A percentile compares a stretch with the other conserved stretches of the same genome.
Conservation (phyloP, 53 echinoderm and acorn worm species). For the Glandiceps talaboti region DNA sequence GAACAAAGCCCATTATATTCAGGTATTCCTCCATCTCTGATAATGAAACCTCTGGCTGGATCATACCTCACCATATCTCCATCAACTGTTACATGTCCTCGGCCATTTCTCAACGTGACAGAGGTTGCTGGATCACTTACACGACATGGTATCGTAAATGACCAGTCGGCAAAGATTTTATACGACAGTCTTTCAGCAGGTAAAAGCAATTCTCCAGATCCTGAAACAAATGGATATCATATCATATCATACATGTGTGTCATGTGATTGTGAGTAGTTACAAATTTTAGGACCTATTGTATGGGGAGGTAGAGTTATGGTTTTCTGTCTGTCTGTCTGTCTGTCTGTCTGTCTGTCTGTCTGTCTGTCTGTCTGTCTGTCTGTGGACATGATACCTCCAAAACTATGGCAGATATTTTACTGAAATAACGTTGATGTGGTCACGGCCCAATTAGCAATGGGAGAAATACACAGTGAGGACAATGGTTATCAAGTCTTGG, state of each 20-base stretch:
- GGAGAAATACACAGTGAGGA: too few species aligned
- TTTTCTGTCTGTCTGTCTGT: too few species aligned
- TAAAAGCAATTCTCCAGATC: slow-evolving; percentile 15
- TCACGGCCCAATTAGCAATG: too few species aligned
- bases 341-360: background rate
- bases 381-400: background rate
- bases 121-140: slow-evolving; percentile 41
- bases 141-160: slow-evolving; percentile 45
- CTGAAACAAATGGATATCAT: too few species aligned
- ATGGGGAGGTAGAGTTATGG: background rate
- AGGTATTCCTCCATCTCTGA: slow-evolving; percentile 15
- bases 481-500: too few species aligned
- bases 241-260: too few species aligned
- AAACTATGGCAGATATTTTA: too few species aligned
- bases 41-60: slow-evolving; percentile 9
- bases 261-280: too few species aligned
- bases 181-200: slow-evolving; percentile 1
- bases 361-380: background rate
- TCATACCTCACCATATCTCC: slow-evolving; percentile 6
- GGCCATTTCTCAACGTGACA: slow-evolving; percentile 9
- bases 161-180: slow-evolving; percentile 14
- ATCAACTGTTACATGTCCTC: background rate
- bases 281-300: background rate
- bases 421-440: too few species aligned
- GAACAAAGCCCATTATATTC: slow-evolving; percentile 26